Evolutionary conservation across 2,888 invertebrate genomes (phyloP).

Genomic region (Cryptocheilus praepositus): DNA sequence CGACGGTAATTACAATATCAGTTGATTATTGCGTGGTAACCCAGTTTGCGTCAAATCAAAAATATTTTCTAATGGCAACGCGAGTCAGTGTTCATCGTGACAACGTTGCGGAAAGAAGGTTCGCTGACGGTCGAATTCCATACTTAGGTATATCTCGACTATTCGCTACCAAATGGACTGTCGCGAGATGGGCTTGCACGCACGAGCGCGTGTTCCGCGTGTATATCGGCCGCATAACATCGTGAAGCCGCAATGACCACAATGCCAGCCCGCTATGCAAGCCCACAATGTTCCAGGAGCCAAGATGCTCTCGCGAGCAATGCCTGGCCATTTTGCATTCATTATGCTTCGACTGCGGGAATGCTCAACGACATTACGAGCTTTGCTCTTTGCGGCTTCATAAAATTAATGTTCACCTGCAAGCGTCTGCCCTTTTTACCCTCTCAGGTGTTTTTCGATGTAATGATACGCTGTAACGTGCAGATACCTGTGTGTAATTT

Average conservation of each 20-base stretch:
- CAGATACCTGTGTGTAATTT: too few relatives aligned
- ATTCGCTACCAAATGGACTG: neutral
- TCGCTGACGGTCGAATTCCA: slow-evolving; percentile 30
- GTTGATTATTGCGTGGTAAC: too few relatives aligned
- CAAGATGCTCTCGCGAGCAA: slow-evolving; percentile 43
- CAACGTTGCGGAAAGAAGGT: neutral
- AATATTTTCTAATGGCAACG: too few relatives aligned
- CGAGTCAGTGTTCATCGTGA: too few relatives aligned
- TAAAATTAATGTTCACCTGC: too few relatives aligned
- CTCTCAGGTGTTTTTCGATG: too few relatives aligned
- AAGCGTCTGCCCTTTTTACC: too few relatives aligned
- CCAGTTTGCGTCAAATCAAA: too few relatives aligned
- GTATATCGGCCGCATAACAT: slow-evolving; percentile 48
- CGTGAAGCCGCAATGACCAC: slow-evolving; percentile 59
- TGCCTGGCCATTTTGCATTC: slow-evolving; percentile 10
- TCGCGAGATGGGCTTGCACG: neutral
- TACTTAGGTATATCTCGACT: slow-evolving; percentile 36
- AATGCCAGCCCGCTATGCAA: slow-evolving; percentile 57
- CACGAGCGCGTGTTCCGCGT: slow-evolving; percentile 18
- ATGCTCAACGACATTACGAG: too few relatives aligned
- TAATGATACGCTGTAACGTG: too few relatives aligned
- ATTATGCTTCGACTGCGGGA: slow-evolving; percentile 9
- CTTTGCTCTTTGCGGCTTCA: slow-evolving; percentile 16
- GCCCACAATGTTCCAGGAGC: slow-evolving; percentile 20
- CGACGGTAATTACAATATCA: too few relatives aligned